Evolutionary conservation across 2,113 vertebrate genomes (phyloP).

Genomic region (Puntigrus tetrazona): DNA sequence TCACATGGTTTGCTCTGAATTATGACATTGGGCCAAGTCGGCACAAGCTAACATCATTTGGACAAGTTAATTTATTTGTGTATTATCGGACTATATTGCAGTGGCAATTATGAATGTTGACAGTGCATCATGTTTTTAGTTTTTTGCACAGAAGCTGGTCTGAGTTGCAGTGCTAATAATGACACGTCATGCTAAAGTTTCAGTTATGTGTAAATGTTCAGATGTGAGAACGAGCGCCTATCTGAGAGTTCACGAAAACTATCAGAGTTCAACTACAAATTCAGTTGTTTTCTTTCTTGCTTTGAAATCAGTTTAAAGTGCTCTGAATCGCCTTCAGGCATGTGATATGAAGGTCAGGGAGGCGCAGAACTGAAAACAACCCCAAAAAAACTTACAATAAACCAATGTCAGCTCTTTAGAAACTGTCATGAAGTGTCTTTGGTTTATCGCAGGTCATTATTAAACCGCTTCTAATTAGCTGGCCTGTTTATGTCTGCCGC

Average conservation of each 20-base stretch:
- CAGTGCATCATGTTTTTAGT: neutral
- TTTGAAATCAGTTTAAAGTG: slow-evolving; percentile 10
- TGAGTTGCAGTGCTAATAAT: neutral
- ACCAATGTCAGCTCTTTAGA: neutral
- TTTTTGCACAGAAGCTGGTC: neutral
- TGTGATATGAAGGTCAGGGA: slow-evolving; percentile 26
- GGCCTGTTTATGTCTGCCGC: neutral
- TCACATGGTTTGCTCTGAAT: neutral
- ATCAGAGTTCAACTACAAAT: slow-evolving; percentile 11
- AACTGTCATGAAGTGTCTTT: neutral
- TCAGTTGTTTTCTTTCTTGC: slow-evolving; percentile 22
- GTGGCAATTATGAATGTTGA: neutral
- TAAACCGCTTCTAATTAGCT: slow-evolving; percentile 3
- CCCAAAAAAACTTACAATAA: neutral
- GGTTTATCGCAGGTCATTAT: neutral
- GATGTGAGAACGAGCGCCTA: neutral
- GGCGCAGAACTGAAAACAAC: neutral
- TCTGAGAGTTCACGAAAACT: slow-evolving; percentile 2
- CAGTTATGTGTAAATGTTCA: neutral
- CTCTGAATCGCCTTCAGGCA: slow-evolving; percentile 10
- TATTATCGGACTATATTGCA: neutral
- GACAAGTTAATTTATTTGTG: neutral
- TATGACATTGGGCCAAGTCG: neutral
- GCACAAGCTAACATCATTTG: neutral
- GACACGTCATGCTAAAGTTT: neutral